Conservation (phyloP, 2,113 vertebrate species). For the Empidonax alnorum region DNA sequence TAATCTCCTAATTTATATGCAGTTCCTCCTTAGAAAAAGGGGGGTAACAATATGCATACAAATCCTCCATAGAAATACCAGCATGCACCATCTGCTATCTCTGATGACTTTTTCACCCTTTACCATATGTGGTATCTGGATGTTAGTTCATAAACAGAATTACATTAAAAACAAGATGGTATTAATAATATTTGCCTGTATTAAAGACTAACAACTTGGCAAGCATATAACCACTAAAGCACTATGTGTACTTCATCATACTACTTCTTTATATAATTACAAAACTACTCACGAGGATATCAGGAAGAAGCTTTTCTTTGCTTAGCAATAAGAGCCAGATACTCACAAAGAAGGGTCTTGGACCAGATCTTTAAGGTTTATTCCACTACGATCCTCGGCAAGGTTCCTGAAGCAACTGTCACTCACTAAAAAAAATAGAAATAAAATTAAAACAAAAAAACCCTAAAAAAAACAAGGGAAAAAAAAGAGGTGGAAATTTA, state of each 20-base stretch:
- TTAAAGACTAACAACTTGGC: neutral
- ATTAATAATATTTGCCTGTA: neutral
- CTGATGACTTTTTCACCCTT: neutral
- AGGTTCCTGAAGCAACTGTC: slow-evolving; percentile 99
- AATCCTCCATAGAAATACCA: neutral
- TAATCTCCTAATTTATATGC: neutral
- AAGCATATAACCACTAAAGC: neutral
- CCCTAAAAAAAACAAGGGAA: neutral
- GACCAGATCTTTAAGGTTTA: slow-evolving; percentile 99
- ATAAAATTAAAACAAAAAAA: slow-evolving; percentile 49
- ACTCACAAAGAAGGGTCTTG: slow-evolving; percentile 99
- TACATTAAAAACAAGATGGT: neutral
- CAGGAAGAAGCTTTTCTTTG: slow-evolving; percentile 55
- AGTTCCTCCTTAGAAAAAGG: neutral
- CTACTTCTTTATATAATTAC: slow-evolving; percentile 20
- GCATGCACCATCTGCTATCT: neutral
- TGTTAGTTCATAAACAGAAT: neutral
- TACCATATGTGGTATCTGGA: neutral
- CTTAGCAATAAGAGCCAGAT: slow-evolving; percentile 68
- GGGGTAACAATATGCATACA: neutral
- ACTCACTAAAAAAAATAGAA: slow-evolving; percentile 85
- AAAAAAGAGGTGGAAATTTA: neutral
- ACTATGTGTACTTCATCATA: neutral
- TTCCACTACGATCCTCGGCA: slow-evolving; percentile 97
- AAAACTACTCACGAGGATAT: slow-evolving; percentile 41